Evolutionary conservation across 2,797 vertebrate species (phyloP).

Genomic region (Sebastes melanostomus): DNA sequence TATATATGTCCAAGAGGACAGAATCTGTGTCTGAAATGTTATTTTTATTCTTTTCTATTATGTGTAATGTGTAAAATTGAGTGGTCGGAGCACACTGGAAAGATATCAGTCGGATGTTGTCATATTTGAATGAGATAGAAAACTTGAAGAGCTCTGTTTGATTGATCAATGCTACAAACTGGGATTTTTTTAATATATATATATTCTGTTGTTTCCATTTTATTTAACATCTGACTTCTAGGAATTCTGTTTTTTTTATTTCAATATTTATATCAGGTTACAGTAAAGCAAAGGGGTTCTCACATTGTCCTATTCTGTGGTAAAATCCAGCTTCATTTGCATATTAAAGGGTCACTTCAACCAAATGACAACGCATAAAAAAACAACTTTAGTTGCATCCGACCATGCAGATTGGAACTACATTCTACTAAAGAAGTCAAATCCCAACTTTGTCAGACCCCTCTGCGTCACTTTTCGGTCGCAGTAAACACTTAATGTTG

Average conservation of each 20-base stretch:
- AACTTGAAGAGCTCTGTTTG: conserved; percentile 19
- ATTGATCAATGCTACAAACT: not conserved
- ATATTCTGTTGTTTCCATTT: not conserved
- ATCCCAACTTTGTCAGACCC: too few relatives aligned
- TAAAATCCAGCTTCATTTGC: not conserved
- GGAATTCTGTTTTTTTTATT: not conserved
- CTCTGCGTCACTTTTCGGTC: too few relatives aligned
- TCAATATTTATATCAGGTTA: not conserved
- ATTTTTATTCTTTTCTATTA: conserved; percentile 26
- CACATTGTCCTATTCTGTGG: not conserved
- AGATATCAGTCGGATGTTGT: not conserved
- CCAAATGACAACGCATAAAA: not conserved
- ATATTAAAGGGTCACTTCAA: not conserved
- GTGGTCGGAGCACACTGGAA: not conserved
- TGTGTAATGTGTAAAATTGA: conserved; percentile 4
- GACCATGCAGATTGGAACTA: not conserved
- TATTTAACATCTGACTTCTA: not conserved
- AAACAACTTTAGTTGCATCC: not conserved
- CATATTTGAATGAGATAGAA: not conserved
- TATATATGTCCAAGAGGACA: conserved; percentile 18
- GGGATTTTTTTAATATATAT: not conserved
- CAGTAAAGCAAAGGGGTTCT: not conserved
- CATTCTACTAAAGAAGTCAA: not conserved
- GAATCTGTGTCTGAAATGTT: conserved; percentile 20
- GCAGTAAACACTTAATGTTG: too few relatives aligned